Base-by-base conservation (phyloP, 1,140 invertebrate species). In the Monochamus saltuarius region DNA sequence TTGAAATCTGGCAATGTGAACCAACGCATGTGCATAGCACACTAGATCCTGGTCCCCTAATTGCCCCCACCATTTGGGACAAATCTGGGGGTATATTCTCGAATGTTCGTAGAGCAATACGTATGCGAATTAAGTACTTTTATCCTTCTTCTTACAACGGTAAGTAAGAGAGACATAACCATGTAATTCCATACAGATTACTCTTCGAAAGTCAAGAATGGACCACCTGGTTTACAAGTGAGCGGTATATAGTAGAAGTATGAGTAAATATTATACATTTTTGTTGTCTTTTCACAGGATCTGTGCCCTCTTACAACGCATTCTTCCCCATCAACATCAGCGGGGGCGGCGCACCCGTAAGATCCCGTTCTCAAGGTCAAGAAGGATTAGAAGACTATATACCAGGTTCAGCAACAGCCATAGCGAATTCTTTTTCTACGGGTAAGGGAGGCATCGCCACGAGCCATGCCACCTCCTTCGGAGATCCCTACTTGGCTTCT, bases 401-500 rank as follows among this genome's bases (percentile, higher is more conserved):
- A 86, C 74, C 85, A 83, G 75, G 87, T 84, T 78, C 87, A 83
- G 22, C 86, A 83, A 13, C 81, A 80, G 62, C 65, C 17, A 66
- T 66, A 10, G 65, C 65, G 14, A 66, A 66, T 34, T 47, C 61
- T 10, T 66, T 66, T 47, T 66, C 65, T 0, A 66, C 65, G 3
- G 65, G 65, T 10, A 66, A 59, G 45, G 82, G 84, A 7, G 85
- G 85, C 13, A 81, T 86, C 0, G 86, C 86, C 38, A 84, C 83
- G 35, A 86, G 84, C 66, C 85, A 87, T 64, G 86, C 87, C 7
- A 86, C 85, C 4, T 85, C 85, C 8, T 88, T 87, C 66, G 85
- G 85, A 22, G 79, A 80, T 19, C 79, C 80, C 8, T 70, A 71
- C 50, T 53, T 67, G 11, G 68, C 67, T 17, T 58, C 64, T 17